Conservation (phyloP, 2,888 invertebrate genomes). For the Druceiella hillmani region DNA sequence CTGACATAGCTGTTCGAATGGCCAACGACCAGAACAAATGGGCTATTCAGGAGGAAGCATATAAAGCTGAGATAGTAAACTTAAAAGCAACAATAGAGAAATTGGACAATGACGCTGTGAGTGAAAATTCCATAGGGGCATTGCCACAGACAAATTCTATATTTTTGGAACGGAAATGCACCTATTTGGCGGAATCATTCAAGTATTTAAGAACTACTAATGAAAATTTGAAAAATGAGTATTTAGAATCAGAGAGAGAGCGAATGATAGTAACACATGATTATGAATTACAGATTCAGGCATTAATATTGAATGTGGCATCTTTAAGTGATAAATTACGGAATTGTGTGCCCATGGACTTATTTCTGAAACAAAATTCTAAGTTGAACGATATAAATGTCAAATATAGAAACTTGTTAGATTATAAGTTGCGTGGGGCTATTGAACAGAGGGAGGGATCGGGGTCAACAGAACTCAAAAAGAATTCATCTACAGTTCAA, state of each 20-base stretch:
- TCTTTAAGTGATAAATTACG: slow-evolving; percentile 45
- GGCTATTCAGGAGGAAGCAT: slow-evolving; percentile 41
- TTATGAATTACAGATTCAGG: slow-evolving; percentile 43
- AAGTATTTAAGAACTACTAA: slow-evolving; percentile 44
- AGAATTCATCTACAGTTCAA: no score
- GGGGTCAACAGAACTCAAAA: no score
- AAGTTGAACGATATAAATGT: slow-evolving; percentile 44
- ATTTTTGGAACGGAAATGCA: slow-evolving; percentile 39
- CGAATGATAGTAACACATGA: slow-evolving; percentile 37
- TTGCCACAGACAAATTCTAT: slow-evolving; percentile 28
- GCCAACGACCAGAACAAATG: slow-evolving; percentile 41
- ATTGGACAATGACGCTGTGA: slow-evolving; percentile 34
- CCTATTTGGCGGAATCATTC: slow-evolving; percentile 41
- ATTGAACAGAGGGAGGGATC: no score
- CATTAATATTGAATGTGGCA: slow-evolving; percentile 33
- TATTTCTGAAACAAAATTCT: slow-evolving; percentile 50
- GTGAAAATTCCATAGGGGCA: slow-evolving; percentile 39
- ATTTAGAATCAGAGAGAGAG: slow-evolving; percentile 42
- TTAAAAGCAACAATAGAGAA: slow-evolving; percentile 32
- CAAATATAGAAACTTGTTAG: slow-evolving; percentile 47
- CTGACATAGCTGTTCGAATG: slow-evolving; percentile 38
- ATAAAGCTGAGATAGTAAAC: slow-evolving; percentile 41
- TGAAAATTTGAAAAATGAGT: slow-evolving; percentile 49
- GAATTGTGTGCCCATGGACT: slow-evolving; percentile 40
- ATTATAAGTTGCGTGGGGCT: no score